phyloP scores from a whole-genome alignment of 35 echinoderm and acorn worm genomes.

The Heliocidaris erythrogramma region DNA sequence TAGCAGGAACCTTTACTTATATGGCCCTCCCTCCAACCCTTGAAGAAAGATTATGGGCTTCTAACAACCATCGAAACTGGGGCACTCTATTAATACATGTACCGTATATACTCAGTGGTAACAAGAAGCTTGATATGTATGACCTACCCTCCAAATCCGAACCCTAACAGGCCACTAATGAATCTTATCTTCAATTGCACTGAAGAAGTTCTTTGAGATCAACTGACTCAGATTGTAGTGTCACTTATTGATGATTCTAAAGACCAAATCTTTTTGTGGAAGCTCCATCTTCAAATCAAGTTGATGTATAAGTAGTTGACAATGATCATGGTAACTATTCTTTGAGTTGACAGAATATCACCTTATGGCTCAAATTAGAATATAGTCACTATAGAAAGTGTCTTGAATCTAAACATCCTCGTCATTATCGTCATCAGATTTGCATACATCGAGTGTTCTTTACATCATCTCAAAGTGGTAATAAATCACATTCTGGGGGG shows the following conservation, averaged over 20 bases:
- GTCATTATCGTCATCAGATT: too few relatives aligned
- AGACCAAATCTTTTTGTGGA: not conserved
- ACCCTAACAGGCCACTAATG: not conserved
- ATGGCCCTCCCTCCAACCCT: not conserved
- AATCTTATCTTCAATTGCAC: not conserved
- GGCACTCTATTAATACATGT: not conserved
- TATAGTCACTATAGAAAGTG: too few relatives aligned
- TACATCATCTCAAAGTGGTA: too few relatives aligned
- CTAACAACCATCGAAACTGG: too few relatives aligned
- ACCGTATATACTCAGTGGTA: not conserved
- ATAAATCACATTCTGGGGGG: too few relatives aligned
- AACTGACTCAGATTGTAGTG: not conserved
- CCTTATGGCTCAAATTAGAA: not conserved
- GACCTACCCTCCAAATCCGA: not conserved
- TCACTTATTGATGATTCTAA: not conserved
- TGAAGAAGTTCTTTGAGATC: not conserved
- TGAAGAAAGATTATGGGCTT: not conserved
- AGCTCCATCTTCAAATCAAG: not conserved
- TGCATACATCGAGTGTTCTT: too few relatives aligned
- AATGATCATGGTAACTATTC: not conserved
- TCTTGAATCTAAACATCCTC: too few relatives aligned
- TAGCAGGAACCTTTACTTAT: too few relatives aligned
- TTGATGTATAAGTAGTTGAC: not conserved
- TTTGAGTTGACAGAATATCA: not conserved
- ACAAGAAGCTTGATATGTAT: not conserved